Evolutionary conservation across 2,113 vertebrate species (phyloP), one percentile per base, ranked within the genome.

Genomic region (Prolemur simus): DNA sequence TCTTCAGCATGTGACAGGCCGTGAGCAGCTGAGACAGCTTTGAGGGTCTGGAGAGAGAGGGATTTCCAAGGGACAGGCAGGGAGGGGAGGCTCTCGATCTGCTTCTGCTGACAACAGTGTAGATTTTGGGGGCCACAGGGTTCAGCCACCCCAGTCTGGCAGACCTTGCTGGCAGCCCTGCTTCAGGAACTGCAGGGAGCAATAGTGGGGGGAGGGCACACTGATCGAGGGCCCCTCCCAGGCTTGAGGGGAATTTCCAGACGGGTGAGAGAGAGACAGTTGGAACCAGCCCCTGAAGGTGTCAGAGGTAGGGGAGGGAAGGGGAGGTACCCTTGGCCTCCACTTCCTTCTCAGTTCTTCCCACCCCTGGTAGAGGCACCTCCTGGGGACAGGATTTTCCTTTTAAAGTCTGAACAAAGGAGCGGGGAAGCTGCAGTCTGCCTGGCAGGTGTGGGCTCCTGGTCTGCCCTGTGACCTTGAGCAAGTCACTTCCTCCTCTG

Each of bases 21-120:
- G 52, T 66, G 89, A 96, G 91, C 97, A 97, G 95, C 93, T 96
- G 93, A 96, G 94, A 93, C 20, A 63, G 91, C 93, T 84, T 58
- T 91, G 83, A 94, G 80, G 63, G 74, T 54, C 93, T 32, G 78
- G 66, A 66, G 63, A 81, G 23, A 95, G 42, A 91, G 91, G 95
- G 87, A 91, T 96, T 97, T 97, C 95, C 91, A 68, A 84, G 93
- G 54, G 58, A 39, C 69, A 82, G 83, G 83, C 56, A 20, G 60
- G 39, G 45, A 91, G 45, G 69, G 66, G 42, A 85, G 15, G 74
- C 45, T 76, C 80, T 49, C 56, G 18, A 58, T 52, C 69, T 45
- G 71, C 85, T 60, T 60, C 58, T 17, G 29, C 89, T 73, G 66
- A 91, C 45, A 90, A 71, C 11, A 63, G 3, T 76, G 76, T 14